Percentiles rank a stretch among this genome's conserved stretches.
These are phyloP conservation scores for Lepidurus couesii DNA, from an alignment of 1,140 invertebrate genomes.

Conservation along the genomic window DNA sequence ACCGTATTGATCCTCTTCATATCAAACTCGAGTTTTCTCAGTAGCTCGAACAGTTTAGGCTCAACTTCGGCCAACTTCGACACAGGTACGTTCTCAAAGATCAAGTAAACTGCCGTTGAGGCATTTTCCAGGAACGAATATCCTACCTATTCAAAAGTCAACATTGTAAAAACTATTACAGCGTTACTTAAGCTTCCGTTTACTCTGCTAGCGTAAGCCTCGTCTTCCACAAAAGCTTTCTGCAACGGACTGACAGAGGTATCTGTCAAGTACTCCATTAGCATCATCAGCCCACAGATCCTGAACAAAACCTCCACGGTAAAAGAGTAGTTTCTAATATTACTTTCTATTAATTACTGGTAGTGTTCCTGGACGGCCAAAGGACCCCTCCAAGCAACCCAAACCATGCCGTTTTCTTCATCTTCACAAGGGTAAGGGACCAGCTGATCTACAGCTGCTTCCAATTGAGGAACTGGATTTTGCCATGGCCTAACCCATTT, in stretches of 20 bases:
- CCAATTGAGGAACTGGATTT: slow-evolving; percentile 57
- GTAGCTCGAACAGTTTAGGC: slow-evolving; percentile 52
- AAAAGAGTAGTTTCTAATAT: slow-evolving; percentile 31
- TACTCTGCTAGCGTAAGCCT: slow-evolving; percentile 73
- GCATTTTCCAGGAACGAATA: slow-evolving; percentile 66
- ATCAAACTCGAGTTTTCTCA: slow-evolving; percentile 59
- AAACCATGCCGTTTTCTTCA: slow-evolving; percentile 74
- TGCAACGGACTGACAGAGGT: slow-evolving; percentile 77
- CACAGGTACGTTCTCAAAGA: slow-evolving; percentile 70
- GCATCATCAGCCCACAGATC: slow-evolving; percentile 58
- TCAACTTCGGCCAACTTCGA: slow-evolving; percentile 59
- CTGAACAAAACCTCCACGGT: slow-evolving; percentile 41
- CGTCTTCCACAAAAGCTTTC: slow-evolving; percentile 75
- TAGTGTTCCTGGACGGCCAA: slow-evolving; percentile 53
- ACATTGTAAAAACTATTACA: slow-evolving; percentile 35
- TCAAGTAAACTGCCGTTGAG: slow-evolving; percentile 59
- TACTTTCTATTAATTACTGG: slow-evolving; percentile 42
- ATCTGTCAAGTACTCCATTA: slow-evolving; percentile 77
- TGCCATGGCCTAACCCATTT: slow-evolving; percentile 70
- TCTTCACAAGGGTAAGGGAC: slow-evolving; percentile 74
- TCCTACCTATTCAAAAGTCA: slow-evolving; percentile 52
- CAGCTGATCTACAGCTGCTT: slow-evolving; percentile 48
- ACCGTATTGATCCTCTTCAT: slow-evolving; percentile 67
- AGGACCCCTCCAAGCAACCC: slow-evolving; percentile 77
- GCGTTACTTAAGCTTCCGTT: slow-evolving; percentile 36